Evolutionary conservation across 1,140 invertebrate species (phyloP), one percentile per base, ranked within the genome.

Genomic region (Nasonia giraulti): DNA sequence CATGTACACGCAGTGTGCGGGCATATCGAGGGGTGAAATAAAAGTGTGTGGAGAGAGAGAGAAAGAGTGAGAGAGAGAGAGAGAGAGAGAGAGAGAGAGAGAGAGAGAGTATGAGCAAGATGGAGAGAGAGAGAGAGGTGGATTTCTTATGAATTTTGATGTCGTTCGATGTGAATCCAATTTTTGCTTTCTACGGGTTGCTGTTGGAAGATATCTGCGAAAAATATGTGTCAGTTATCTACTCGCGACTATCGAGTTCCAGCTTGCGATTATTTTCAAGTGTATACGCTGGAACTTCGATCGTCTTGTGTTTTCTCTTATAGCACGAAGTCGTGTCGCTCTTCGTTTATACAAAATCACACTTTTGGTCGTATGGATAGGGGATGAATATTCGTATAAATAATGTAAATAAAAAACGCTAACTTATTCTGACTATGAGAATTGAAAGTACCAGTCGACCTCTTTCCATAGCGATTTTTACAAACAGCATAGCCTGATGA

Each of bases 221-320:
- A 83, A 78, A 83, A 83, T 79, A 79, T 71, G 66, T 83, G 40
- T 83, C 75, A 78, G 62, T 83, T 71, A 83, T 83, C 82, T 79
- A 79, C 66, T 68, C 73, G 66, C 27, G 66, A 78, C 37, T 31
- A 10, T 31, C 74, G 74, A 73, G 10, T 33, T 73, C 11, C 11
- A n/a, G 69, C 17, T 20, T 37, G 33, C 69, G 11, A 33, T 73
- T 73, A 31, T 73, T 73, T 73, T 31, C 40, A 44, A 44, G 40
- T 44, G 40, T 44, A 44, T n/a, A n/a, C 6, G 55, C 17, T 17
- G 14, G 55, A 62, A 62, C 55, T 20, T 62, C 20, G 55, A 6
- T 62, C 55, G 55, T n/a, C 55, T 20, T 62, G 17, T 62, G 55
- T 62, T 62, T n/a, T 62, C 17, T 44, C 27, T 27, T 27, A 27